phyloP scores from a whole-genome alignment of 2,888 invertebrate genomes.

The Diloba caeruleocephala region DNA sequence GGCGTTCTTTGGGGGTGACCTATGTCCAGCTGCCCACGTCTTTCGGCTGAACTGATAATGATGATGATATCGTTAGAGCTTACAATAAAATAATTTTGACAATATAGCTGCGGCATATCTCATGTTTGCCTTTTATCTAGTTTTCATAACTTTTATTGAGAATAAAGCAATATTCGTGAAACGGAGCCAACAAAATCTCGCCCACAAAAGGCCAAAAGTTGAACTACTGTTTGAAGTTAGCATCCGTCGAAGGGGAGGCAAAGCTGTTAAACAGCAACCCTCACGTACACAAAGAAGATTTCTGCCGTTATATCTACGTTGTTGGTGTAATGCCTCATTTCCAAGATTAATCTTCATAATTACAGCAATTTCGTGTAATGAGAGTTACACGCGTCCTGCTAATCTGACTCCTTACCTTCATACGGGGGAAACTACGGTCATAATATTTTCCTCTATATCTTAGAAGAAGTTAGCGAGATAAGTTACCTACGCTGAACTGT shows the following conservation, averaged over 20 bases:
- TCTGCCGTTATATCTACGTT: conserved; percentile 52
- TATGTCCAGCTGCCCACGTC: no score
- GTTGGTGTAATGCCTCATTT: conserved; percentile 62
- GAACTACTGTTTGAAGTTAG: conserved; percentile 43
- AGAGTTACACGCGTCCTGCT: conserved; percentile 58
- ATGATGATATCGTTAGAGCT: no score
- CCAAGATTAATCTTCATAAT: conserved; percentile 67
- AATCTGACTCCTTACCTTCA: conserved; percentile 59
- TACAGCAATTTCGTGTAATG: conserved; percentile 64
- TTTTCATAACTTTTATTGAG: conserved; percentile 24
- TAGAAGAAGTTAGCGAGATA: conserved; percentile 36
- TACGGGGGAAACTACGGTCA: conserved; percentile 53
- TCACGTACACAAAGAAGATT: conserved; percentile 59
- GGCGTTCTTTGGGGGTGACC: no score
- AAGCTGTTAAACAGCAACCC: conserved; percentile 51
- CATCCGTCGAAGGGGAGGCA: conserved; percentile 33
- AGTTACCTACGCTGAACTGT: conserved; percentile 32
- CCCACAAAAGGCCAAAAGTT: conserved; percentile 44
- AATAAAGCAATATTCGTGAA: conserved; percentile 13
- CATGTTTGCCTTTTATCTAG: conserved; percentile 14
- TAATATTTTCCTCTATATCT: conserved; percentile 48
- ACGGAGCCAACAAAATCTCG: conserved; percentile 44
- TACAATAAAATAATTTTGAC: no score
- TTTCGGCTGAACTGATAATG: no score
- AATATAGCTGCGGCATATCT: no score